phyloP scores from a whole-genome alignment of 2,113 vertebrate species.

The Istiophorus platypterus region DNA sequence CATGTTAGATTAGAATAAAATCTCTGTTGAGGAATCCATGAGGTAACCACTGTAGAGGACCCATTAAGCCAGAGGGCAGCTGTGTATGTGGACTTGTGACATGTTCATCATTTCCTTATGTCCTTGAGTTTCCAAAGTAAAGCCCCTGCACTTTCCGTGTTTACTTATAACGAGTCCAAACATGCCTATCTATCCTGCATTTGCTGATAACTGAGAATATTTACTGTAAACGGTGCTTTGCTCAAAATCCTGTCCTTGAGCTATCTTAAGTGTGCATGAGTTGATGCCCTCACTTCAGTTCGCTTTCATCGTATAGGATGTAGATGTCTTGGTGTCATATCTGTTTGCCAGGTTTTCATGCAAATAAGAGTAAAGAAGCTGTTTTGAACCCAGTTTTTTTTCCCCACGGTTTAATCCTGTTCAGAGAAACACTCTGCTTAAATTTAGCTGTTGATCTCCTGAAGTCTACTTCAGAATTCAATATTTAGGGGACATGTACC shows the following conservation, averaged over 20 bases:
- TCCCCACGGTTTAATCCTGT: not conserved
- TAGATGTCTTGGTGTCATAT: slow-evolving; percentile 17
- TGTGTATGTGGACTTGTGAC: slow-evolving; percentile 27
- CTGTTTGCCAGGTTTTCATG: slow-evolving; percentile 22
- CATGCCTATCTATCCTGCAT: not conserved
- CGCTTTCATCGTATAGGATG: slow-evolving; percentile 24
- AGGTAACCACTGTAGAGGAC: slow-evolving; percentile 52
- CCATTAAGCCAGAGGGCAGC: slow-evolving; percentile 40
- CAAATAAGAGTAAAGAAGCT: not conserved
- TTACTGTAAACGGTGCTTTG: slow-evolving; percentile 19
- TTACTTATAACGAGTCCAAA: slow-evolving; percentile 32
- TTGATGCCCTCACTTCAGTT: slow-evolving; percentile 33
- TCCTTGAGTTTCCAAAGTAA: slow-evolving; percentile 30
- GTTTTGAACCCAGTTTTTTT: not conserved
- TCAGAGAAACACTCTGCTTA: not conserved
- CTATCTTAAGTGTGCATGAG: slow-evolving; percentile 50
- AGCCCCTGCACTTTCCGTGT: not conserved
- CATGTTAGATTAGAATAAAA: slow-evolving; percentile 66
- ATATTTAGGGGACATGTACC: not conserved
- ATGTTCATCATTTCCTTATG: not conserved
- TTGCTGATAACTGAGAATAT: slow-evolving; percentile 28
- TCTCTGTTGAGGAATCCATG: slow-evolving; percentile 57
- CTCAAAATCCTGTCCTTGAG: slow-evolving; percentile 28
- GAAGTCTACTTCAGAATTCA: not conserved
- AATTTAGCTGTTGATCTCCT: not conserved